Base-by-base conservation (phyloP, 1,140 invertebrate species). In the Lepidurus couesii region DNA sequence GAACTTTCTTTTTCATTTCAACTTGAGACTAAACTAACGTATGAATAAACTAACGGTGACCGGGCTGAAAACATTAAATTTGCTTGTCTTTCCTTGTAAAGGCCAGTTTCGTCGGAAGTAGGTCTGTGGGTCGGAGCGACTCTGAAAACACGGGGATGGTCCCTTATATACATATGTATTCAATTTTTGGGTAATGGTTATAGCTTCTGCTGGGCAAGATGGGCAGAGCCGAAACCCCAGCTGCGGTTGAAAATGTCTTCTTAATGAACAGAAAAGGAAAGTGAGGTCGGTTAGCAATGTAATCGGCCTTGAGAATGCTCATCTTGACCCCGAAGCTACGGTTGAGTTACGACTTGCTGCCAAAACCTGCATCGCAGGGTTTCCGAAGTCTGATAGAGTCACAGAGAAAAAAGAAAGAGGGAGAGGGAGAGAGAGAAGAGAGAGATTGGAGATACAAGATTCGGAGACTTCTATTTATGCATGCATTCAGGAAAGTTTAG, bases 261-360 rank as follows among this genome's bases (percentile, higher is more conserved):
- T 65, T 1, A 65, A 65, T 65, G 53, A 65, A 16, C 53, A 65
- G 53, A 65, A 65, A 65, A 65, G 53, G 53, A 65, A 65, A 65
- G 53, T 65, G 53, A 65, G n/a, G 53, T 65, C 53, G 53, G 53
- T 65, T 65, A 65, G 16, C 53, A 65, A 65, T 16, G 53, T 65
- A 65, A 65, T 65, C 21, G n/a, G 53, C 53, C 53, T 65, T 65
- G 53, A 16, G 53, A 65, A 65, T 21, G 53, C 53, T 65, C 53
- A 65, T 65, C 53, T 65, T 65, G 53, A 65, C 53, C 53, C 53
- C 53, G 53, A 65, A 65, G 53, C 53, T 65, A 65, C 21, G 53
- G n/a, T 21, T 11, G 21, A 65, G 53, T 65, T 65, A 65, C 53
- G 53, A 65, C 53, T 65, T 65, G 53, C 53, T 65, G 53, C 8